These are phyloP conservation scores for Macroglossus sobrinus DNA, from an alignment of 2,113 vertebrate species.

Conservation along the genomic window DNA sequence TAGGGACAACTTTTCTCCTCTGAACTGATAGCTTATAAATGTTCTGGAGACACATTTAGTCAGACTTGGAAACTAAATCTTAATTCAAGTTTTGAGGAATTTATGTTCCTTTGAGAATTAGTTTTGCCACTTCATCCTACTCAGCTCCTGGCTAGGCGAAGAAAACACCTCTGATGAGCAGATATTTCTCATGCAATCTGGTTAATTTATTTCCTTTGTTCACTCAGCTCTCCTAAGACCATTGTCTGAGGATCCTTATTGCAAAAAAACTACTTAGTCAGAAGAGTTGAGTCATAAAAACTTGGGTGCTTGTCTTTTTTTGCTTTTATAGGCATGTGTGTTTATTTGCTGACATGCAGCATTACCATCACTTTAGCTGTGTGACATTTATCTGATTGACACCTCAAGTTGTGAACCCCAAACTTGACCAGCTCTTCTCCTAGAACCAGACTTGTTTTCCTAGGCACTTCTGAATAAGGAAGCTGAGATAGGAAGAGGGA, in stretches of 20 bases:
- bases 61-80: background rate
- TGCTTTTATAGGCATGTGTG: background rate
- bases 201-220: conserved; percentile 43
- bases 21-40: conserved; percentile 17
- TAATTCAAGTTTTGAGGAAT: conserved; percentile 39
- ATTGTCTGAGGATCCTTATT: background rate
- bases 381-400: background rate
- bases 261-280: conserved; percentile 24
- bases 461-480: background rate
- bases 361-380: background rate
- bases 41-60: background rate
- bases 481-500: background rate
- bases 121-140: background rate
- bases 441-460: background rate
- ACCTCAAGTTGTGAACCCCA: background rate
- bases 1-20: background rate
- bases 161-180: background rate
- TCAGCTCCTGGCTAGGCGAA: background rate
- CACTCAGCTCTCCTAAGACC: conserved; percentile 3
- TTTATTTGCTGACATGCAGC: background rate
- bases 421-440: background rate
- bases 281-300: conserved; percentile 11
- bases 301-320: background rate
- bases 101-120: background rate
- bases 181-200: background rate